These are phyloP conservation scores for Eupithecia insigniata DNA, from an alignment of 2,888 invertebrate genomes.

Conservation along the genomic window DNA sequence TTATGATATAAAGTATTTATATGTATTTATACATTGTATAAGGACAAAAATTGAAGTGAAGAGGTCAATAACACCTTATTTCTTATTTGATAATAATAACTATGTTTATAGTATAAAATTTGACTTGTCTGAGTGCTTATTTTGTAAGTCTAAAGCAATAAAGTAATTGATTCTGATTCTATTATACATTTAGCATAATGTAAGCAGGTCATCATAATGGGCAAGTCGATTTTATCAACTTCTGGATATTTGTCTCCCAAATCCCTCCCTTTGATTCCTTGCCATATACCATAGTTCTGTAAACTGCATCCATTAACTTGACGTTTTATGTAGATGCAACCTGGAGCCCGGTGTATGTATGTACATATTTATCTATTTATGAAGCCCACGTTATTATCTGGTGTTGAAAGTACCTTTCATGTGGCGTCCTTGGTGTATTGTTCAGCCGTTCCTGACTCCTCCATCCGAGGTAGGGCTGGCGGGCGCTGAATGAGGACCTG, in stretches of 20 bases:
- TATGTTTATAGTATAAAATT: no score
- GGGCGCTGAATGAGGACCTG: slow-evolving; percentile 90
- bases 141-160: no score
- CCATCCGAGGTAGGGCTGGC: slow-evolving; percentile 96
- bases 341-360: not conserved
- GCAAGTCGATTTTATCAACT: not conserved
- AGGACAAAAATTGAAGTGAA: no score
- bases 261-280: not conserved
- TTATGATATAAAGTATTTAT: no score
- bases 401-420: slow-evolving; percentile 85
- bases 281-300: not conserved
- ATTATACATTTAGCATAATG: no score
- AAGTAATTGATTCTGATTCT: no score
- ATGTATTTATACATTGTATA: no score
- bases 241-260: not conserved
- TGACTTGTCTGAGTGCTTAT: no score
- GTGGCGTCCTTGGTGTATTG: slow-evolving; percentile 91
- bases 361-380: not conserved
- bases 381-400: not conserved
- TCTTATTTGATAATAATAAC: no score
- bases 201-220: not conserved
- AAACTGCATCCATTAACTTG: not conserved
- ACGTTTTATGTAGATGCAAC: not conserved
- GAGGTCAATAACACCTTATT: no score
- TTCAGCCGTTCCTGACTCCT: slow-evolving; percentile 92